Evolutionary conservation across 2,888 invertebrate genomes (phyloP).

Genomic region (Schizaphis graminum): DNA sequence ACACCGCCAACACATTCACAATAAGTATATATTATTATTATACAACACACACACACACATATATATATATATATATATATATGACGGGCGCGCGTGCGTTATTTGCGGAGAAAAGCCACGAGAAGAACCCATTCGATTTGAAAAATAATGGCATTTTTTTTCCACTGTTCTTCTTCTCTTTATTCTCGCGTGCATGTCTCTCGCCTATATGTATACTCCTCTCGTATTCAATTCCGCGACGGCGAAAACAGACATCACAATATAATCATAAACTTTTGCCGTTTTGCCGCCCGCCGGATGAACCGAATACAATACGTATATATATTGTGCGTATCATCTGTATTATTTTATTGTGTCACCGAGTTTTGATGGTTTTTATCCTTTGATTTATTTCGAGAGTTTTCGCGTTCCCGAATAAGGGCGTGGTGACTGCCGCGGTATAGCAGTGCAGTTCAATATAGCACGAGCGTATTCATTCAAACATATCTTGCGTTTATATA

Average conservation of each 20-base stretch:
- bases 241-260: background rate
- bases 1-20: background rate
- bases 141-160: slow-evolving; percentile 25
- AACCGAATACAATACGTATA: background rate
- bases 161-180: background rate
- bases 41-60: background rate
- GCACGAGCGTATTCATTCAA: background rate
- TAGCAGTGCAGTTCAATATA: background rate
- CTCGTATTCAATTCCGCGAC: slow-evolving; percentile 6
- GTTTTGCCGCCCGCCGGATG: background rate
- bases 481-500: slow-evolving; percentile 3
- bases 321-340: slow-evolving; percentile 9
- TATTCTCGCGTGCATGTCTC: background rate
- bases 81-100: background rate
- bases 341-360: background rate
- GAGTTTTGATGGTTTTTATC: slow-evolving; percentile 24
- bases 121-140: background rate
- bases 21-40: background rate
- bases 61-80: background rate
- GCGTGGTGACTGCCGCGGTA: background rate
- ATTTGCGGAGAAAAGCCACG: background rate
- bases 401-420: background rate
- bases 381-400: slow-evolving; percentile 30
- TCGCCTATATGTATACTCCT: background rate
- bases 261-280: slow-evolving; percentile 45